Percentiles rank a stretch among this genome's conserved stretches.
phyloP scores from a whole-genome alignment of 2,797 vertebrate genomes.

The Falco concolor region DNA sequence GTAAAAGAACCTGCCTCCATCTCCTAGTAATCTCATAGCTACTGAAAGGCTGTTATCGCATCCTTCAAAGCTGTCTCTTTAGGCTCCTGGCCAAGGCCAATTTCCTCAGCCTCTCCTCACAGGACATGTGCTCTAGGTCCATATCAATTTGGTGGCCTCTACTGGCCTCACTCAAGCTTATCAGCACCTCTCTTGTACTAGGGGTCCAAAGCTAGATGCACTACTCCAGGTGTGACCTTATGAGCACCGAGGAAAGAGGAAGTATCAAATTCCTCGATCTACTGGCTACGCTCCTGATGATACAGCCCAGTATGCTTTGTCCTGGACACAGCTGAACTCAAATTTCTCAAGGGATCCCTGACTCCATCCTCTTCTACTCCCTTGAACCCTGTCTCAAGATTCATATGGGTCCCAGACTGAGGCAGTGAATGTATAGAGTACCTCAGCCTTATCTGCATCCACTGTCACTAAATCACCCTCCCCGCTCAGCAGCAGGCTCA shows the following conservation, averaged over 20 bases:
- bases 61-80: background rate
- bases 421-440: background rate
- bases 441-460: background rate
- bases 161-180: background rate
- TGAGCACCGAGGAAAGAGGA: background rate
- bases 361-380: background rate
- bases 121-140: background rate
- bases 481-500: background rate
- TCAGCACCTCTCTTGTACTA: background rate
- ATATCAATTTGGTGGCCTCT: background rate
- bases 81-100: background rate
- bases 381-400: background rate
- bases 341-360: background rate
- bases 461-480: background rate
- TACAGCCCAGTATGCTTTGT: background rate
- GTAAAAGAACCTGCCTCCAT: background rate
- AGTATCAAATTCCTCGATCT: background rate
- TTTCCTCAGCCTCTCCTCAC: background rate
- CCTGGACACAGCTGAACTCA: background rate
- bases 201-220: background rate
- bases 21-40: background rate
- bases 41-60: background rate
- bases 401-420: background rate
- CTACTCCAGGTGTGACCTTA: background rate
- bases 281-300: background rate